phyloP scores from a whole-genome alignment of 92 coral and sea anemone species.

The Anthopleura xanthogrammica region DNA sequence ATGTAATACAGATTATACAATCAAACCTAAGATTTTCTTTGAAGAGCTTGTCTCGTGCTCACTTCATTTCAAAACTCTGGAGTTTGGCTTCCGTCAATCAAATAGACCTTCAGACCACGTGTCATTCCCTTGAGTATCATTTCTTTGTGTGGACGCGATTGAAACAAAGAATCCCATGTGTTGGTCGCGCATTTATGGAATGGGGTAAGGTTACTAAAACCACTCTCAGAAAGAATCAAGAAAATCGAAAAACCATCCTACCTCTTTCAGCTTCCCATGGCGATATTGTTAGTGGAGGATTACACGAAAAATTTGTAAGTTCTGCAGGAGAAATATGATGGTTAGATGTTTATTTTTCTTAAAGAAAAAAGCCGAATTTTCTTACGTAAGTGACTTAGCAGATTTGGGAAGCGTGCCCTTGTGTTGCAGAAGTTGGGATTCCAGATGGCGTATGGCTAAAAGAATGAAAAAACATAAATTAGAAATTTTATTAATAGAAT shows the following conservation, averaged over 20 bases:
- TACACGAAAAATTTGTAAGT: slow-evolving; percentile 85
- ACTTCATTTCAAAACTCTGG: too few relatives aligned
- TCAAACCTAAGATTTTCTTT: too few relatives aligned
- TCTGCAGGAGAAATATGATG: slow-evolving; percentile 30
- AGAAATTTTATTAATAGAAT: neutral
- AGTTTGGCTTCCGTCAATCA: too few relatives aligned
- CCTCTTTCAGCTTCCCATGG: slow-evolving; percentile 88
- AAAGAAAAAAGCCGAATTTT: neutral
- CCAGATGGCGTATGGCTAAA: slow-evolving; percentile 98
- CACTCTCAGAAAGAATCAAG: neutral
- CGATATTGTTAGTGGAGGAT: slow-evolving; percentile 44
- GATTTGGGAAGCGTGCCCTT: slow-evolving; percentile 58
- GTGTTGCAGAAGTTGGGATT: slow-evolving; percentile 88
- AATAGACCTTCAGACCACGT: too few relatives aligned
- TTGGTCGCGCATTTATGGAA: too few relatives aligned
- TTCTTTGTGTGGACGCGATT: too few relatives aligned
- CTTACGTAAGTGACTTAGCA: slow-evolving; percentile 72
- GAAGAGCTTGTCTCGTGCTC: too few relatives aligned
- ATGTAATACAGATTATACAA: neutral
- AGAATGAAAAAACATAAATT: neutral
- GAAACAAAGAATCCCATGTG: too few relatives aligned
- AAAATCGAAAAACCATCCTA: slow-evolving; percentile 9
- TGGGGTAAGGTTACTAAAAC: too few relatives aligned
- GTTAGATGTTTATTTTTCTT: neutral
- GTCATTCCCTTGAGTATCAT: too few relatives aligned